phyloP scores from a whole-genome alignment of 2,888 invertebrate species.

The Frankliniella fusca region DNA sequence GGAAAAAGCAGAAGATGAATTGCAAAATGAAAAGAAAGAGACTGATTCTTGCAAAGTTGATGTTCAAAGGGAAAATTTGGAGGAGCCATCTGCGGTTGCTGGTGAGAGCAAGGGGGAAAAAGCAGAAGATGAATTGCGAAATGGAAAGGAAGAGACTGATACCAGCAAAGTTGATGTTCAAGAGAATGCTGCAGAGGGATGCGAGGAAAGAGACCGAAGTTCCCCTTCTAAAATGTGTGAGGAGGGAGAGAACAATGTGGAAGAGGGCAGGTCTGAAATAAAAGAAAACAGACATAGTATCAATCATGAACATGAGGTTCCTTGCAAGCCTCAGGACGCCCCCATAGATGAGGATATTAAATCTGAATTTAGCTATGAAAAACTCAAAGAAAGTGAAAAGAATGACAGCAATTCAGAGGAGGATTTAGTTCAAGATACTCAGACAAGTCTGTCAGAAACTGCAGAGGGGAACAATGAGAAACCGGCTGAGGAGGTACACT shows the following conservation, averaged over 20 bases:
- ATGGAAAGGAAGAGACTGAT: background rate
- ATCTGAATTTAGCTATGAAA: too few species aligned
- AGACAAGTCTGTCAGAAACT: too few species aligned
- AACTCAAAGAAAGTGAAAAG: too few species aligned
- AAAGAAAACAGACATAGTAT: too few species aligned
- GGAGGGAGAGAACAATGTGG: background rate
- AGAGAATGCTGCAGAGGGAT: background rate
- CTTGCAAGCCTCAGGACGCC: too few species aligned
- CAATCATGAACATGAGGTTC: too few species aligned
- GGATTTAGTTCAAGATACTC: too few species aligned
- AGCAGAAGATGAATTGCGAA: background rate
- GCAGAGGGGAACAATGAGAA: too few species aligned
- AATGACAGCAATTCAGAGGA: too few species aligned
- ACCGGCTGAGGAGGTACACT: too few species aligned
- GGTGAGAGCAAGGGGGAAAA: background rate
- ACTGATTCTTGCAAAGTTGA: background rate
- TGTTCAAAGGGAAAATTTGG: background rate
- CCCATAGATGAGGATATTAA: too few species aligned
- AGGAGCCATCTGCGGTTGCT: background rate
- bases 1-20: background rate
- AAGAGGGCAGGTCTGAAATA: too few species aligned
- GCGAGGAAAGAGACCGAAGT: background rate
- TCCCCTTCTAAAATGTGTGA: background rate
- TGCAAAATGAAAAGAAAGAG: background rate
- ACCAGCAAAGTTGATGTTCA: background rate